Evolutionary conservation across 2,113 vertebrate genomes (phyloP), one percentile per base, ranked within the genome.

Genomic region (Rhinolophus ferrumequinum): DNA sequence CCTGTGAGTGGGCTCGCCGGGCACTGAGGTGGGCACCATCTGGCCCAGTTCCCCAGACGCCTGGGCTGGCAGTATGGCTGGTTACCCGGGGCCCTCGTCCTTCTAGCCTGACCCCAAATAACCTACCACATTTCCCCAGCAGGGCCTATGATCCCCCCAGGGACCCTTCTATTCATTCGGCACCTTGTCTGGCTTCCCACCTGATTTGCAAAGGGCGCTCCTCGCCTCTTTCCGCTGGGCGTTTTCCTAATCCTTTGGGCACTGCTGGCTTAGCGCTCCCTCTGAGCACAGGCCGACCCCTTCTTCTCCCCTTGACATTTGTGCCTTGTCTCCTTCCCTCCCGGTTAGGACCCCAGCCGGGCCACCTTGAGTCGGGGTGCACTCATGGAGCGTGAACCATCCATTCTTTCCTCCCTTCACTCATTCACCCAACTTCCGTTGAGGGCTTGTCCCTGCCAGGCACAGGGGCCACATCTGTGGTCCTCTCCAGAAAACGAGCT

Each of bases 371-470:
- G 19, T 41, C 50, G 9, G 0, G 41, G 16, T 1, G 50, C 5
- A 0, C 33, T 3, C 44, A 62, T 38, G 54, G 69, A 2, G 22
- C 22, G 3, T 19, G 3, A 2, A 0, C 2, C 54, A 0, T 0
- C 18, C 64, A 0, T 9, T 4, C 83, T 14, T 24, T 21, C 62
- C 84, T 38, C 14, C 79, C 13, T 62, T 35, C 30, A 0, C 3
- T 12, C 18, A 4, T 0, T 9, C 3, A 62, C 0, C 9, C 54
- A 14, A 1, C 8, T 5, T 30, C 5, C 14, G 5, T 0, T 22
- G 66, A 33, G 22, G 0, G 1, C 50, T 3, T 11, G 9, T 86
- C 22, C 1, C 22, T 1, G 38, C 50, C 52, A 9, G 33, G 26
- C 56, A 24, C 41, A 2, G 69, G 56, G 2, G 33, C 52, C 4